Percentiles rank a stretch among this genome's conserved stretches.
phyloP scores from a whole-genome alignment of 2,797 vertebrate species.

The Lepilemur septentrionalis region DNA sequence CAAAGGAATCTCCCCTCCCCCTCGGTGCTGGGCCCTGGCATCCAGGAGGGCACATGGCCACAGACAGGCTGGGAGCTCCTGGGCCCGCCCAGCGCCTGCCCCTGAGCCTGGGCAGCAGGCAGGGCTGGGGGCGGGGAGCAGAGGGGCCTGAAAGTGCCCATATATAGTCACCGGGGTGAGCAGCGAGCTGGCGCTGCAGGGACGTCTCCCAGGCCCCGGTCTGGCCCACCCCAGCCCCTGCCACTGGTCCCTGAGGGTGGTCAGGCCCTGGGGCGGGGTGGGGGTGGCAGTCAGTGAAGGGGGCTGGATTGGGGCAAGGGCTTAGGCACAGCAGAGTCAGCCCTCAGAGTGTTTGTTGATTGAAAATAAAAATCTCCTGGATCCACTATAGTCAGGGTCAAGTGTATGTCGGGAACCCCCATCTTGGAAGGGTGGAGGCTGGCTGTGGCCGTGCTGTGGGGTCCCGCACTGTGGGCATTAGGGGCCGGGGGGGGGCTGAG shows the following conservation, averaged over 20 bases:
- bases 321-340: background rate
- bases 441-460: background rate
- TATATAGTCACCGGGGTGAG: constrained; percentile 83
- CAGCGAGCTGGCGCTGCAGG: background rate
- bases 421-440: background rate
- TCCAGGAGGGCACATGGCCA: constrained; percentile 56
- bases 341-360: constrained; percentile 29
- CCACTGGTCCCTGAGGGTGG: background rate
- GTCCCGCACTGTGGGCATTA: background rate
- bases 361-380: constrained; percentile 46
- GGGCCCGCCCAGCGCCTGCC: constrained; percentile 68
- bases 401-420: background rate
- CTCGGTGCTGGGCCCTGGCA: constrained; percentile 42
- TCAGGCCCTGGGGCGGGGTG: background rate
- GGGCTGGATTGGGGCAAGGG: background rate
- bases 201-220: constrained; percentile 34
- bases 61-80: constrained; percentile 63
- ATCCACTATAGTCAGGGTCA: background rate
- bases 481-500: background rate
- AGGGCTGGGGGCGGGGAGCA: constrained; percentile 50
- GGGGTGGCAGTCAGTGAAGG: background rate
- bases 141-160: constrained; percentile 79
- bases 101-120: constrained; percentile 69
- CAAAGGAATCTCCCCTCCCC: constrained; percentile 40
- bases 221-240: background rate